Evolutionary conservation across 2,113 vertebrate genomes (phyloP), one percentile per base, ranked within the genome.

Genomic region (Myanophis thanlyinensis): DNA sequence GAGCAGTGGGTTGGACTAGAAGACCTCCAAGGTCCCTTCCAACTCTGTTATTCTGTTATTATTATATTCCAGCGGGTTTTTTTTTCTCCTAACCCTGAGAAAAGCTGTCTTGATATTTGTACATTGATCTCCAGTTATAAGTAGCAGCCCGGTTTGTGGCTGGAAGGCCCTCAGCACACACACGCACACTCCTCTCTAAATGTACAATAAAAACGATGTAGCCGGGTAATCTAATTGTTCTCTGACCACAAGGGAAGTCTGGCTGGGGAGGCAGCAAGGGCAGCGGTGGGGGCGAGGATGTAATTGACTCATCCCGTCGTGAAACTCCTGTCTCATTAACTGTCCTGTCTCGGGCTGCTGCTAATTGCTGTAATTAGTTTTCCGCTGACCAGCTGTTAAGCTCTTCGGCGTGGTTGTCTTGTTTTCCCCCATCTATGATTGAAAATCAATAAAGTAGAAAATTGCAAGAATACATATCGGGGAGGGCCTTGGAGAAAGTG

Each of bases 211-310:
- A 46, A 35, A 46, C 12, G n/a, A 8, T 18, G n/a, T n/a, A 27
- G 49, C 51, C 2, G 30, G 49, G 52, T 40, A 48, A 92, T 89
- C 91, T 92, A 89, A 92, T 92, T 89, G 87, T 92, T 92, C 91
- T 89, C 30, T 22, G 51, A 48, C 91, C 87, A 56, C 49, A n/a
- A 56, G 87, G 87, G 86, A 73, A 49, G 30, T 7, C 20, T 3
- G 27, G 12, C 25, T 11, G 73, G 35, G 11, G 4, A 13, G 85
- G 52, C 25, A 23, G 25, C 7, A 15, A 23, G 1, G 3, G 59
- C 22, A 15, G 0, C 1, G 35, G 0, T 22, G 30, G 44, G 25
- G 47, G 89, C 3, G 13, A 85, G 51, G 84, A 84, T 13, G 85
- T 88, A 93, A 93, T 93, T n/a, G 59, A 80, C 52, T 87, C 85